phyloP scores from a whole-genome alignment of 2,888 invertebrate species.

The Trissolcus japonicus region DNA sequence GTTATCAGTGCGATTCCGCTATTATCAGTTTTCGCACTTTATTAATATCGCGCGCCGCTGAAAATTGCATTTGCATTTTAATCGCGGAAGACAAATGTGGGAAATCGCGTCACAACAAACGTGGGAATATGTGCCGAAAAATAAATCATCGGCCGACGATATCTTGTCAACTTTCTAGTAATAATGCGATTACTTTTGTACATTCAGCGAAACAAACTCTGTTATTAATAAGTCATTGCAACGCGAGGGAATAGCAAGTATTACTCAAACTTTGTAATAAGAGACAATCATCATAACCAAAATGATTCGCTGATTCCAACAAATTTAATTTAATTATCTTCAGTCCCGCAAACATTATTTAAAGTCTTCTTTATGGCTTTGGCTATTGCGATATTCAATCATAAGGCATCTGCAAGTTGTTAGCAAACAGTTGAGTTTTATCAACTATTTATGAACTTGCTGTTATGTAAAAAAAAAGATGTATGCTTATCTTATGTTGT shows the following conservation, averaged over 20 bases:
- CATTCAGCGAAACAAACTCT: slow-evolving; percentile 10
- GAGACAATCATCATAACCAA: slow-evolving; percentile 35
- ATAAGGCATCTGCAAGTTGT: no score
- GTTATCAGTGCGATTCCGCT: slow-evolving; percentile 11
- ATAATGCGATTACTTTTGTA: slow-evolving; percentile 42
- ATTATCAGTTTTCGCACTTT: slow-evolving; percentile 27
- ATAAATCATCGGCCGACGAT: slow-evolving; percentile 31
- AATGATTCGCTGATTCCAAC: slow-evolving; percentile 17
- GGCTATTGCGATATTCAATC: not conserved
- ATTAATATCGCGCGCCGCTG: slow-evolving; percentile 16
- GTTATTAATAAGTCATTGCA: slow-evolving; percentile 32
- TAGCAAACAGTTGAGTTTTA: no score
- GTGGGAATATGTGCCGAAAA: slow-evolving; percentile 37
- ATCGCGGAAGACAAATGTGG: slow-evolving; percentile 31
- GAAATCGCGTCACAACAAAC: slow-evolving; percentile 19
- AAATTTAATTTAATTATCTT: slow-evolving; percentile 24
- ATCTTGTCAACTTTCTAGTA: slow-evolving; percentile 51
- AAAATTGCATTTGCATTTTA: slow-evolving; percentile 20
- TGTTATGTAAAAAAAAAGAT: no score
- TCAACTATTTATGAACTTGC: no score
- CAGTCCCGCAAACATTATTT: slow-evolving; percentile 15
- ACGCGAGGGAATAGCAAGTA: slow-evolving; percentile 9
- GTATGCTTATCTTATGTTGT: no score
- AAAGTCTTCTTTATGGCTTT: slow-evolving; percentile 3
- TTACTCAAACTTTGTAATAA: slow-evolving; percentile 30